phyloP scores from a whole-genome alignment of 2,888 invertebrate genomes.

The Lasiommata megera region DNA sequence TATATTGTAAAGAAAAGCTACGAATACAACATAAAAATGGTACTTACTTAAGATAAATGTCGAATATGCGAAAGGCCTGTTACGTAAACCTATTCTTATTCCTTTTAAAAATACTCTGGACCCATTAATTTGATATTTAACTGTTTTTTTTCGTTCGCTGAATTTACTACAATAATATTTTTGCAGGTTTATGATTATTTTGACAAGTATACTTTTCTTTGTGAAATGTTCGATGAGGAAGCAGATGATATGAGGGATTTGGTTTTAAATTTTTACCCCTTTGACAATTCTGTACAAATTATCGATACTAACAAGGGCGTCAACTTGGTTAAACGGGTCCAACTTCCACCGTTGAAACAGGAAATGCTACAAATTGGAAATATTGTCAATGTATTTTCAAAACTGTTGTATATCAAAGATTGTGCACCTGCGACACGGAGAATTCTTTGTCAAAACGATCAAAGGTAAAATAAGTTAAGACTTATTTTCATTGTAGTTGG shows the following conservation, averaged over 20 bases:
- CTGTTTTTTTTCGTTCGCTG: too few species aligned
- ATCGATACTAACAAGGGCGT: slow-evolving; percentile 82
- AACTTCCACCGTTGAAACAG: slow-evolving; percentile 81
- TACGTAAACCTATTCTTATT: too few species aligned
- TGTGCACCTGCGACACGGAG: slow-evolving; percentile 86
- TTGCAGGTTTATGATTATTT: slow-evolving; percentile 73
- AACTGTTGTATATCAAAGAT: slow-evolving; percentile 85
- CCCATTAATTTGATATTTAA: too few species aligned
- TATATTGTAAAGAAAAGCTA: too few species aligned
- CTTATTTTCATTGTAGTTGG: too few species aligned
- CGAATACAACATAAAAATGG: too few species aligned
- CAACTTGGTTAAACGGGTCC: slow-evolving; percentile 83
- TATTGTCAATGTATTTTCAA: slow-evolving; percentile 86
- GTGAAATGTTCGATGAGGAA: slow-evolving; percentile 93
- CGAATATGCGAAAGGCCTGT: too few species aligned
- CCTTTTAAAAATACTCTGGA: too few species aligned
- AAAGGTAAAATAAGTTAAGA: slow-evolving; percentile 85
- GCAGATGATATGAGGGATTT: slow-evolving; percentile 86
- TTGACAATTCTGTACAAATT: slow-evolving; percentile 91
- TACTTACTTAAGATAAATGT: too few species aligned
- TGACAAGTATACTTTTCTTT: slow-evolving; percentile 83
- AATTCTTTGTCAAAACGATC: slow-evolving; percentile 80
- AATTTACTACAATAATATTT: too few species aligned
- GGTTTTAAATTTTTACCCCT: slow-evolving; percentile 87
- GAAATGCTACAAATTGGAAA: slow-evolving; percentile 89